Base-by-base conservation (phyloP, 2,888 invertebrate species). In the Anodontia alba region DNA sequence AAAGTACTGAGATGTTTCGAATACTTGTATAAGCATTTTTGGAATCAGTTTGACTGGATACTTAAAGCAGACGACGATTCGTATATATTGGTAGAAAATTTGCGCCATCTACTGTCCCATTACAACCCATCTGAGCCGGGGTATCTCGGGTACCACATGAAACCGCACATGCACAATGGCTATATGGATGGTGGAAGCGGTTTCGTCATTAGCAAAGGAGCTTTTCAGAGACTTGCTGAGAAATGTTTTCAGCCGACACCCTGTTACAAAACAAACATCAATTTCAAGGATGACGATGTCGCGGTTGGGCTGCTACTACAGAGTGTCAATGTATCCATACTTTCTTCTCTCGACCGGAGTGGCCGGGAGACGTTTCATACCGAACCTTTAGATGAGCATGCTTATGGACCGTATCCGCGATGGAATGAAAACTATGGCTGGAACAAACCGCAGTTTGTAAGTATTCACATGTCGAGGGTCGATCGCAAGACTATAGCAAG, bases 1-100 rank as follows among this genome's bases (percentile, higher is more conserved):
- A 99, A 99, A 95, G 99, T 99, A 0, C 98, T 98, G 94, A 97
- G 96, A 90, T 98, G 98, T 0, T 98, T 98, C 94, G 96, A 96
- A 90, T 97, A 98, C 92, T 96, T 97, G 29, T 97, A 98, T 93
- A 96, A 97, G 88, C 95, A 98, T 71, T 91, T 98, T 93, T 95
- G 96, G 74, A 96, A 98, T 88, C 96, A 98, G 74, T 98, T 97
- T 1, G 99, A 99, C 95, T 99, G 98, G 98, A 98, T 99, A 94
- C 95, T 99, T 90, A 99, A 99, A 94, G 99, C 99, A 29, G 99
- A 99, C 92, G 99, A 99, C 94, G 99, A 99, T 93, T 99, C 99
- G 96, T 99, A 98, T 94, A 98, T 99, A 38, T 96, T 99, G 42
- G 96, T 99, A 66, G 99, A 99, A 95, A 99, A 99, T 94, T 95